Evolutionary conservation across 1,140 invertebrate genomes (phyloP), one percentile per base, ranked within the genome.

Genomic region (Hirudo medicinalis): DNA sequence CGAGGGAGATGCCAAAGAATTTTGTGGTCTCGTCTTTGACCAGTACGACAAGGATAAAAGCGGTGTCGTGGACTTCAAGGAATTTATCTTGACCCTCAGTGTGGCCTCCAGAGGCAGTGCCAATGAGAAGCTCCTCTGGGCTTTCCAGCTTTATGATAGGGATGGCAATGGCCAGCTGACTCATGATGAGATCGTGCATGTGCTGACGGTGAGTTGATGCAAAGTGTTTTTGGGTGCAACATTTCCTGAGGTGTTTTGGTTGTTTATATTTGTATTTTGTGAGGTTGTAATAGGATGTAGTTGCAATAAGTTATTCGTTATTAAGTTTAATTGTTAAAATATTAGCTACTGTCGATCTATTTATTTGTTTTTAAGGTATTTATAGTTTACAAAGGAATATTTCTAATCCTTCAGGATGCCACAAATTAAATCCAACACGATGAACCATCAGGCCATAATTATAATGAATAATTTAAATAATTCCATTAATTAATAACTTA

Each of bases 1-100:
- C 22, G 96, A 97, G 79, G 94, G 94, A 22, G 94, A 98, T 82
- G 94, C 94, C 60, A 95, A 93, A 76, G 96, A 95, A 88, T 98
- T 98, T 87, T 93, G 94, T 78, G 94, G 97, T 82, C 94, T 97
- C 82, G 94, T 97, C 74, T 98, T 98, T 84, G 88, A 94, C 79
- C 96, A 94, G 69, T 97, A 97, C 82, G 94, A 97, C 83, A 91
- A 91, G 49, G 97, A 97, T 81, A 90, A 91, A 71, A 94, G 97
- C 83, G 94, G 94, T 54, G 94, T 92, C 73, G 97, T 97, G 72
- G 92, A 97, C 83, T 98, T 97, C 82, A 89, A 93, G 86, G 80
- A 97, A 85, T 98, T 98, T 82, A 86, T 96, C 25, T 95, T 92
- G 84, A 93, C 94, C 19, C 85, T 97, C 49, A 94, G 91, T 78